Percentiles rank a stretch among this genome's conserved stretches.
phyloP scores from a whole-genome alignment of 1,140 invertebrate genomes.

The Halictus rubicundus region DNA sequence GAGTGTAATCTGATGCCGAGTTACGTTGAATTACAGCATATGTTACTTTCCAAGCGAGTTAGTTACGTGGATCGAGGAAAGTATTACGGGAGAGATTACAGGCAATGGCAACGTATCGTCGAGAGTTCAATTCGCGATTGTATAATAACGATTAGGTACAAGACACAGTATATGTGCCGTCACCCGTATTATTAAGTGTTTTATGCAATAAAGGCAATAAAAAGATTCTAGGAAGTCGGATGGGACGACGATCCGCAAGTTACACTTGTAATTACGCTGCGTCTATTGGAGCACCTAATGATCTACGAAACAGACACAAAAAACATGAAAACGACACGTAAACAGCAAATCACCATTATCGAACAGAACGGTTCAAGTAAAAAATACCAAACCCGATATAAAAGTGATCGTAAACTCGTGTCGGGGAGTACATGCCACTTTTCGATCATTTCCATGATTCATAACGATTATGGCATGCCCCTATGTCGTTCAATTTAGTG shows the following conservation, averaged over 20 bases:
- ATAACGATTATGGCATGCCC: no score
- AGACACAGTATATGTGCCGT: no score
- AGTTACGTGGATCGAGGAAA: constrained; percentile 43
- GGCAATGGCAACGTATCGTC: constrained; percentile 3
- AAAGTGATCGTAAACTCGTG: no score
- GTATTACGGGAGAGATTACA: constrained; percentile 14
- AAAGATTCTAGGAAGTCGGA: neutral
- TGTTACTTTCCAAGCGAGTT: constrained; percentile 45
- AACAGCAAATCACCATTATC: no score
- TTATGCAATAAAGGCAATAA: constrained; percentile 31
- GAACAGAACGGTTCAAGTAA: no score
- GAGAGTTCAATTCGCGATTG: constrained; percentile 1
- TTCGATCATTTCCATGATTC: no score
- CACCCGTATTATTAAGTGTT: neutral
- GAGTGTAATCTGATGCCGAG: neutral
- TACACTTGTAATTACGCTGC: neutral
- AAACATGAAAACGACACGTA: no score
- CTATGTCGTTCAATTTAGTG: no score
- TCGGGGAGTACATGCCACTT: no score
- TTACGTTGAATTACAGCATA: constrained; percentile 42
- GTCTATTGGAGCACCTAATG: neutral
- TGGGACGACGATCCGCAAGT: neutral
- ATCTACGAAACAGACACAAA: neutral
- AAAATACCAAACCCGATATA: no score
- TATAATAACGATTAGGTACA: constrained; percentile 18